Evolutionary conservation across 2,888 invertebrate genomes (phyloP), one percentile per base, ranked within the genome.

Genomic region (Aporophyla nigra): DNA sequence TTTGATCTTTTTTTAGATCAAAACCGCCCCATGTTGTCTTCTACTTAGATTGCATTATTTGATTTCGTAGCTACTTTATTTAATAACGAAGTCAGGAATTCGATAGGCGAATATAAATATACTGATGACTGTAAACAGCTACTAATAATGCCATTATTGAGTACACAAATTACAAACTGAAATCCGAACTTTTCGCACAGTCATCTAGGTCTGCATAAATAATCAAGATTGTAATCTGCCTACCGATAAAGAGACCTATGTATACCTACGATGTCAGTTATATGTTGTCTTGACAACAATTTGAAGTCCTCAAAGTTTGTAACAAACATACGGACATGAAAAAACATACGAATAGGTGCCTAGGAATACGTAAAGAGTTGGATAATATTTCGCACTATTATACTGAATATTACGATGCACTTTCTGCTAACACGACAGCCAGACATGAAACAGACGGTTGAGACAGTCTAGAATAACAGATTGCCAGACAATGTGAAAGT

Each of bases 401-500:
- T 76, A 76, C 51, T 75, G 75, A 79, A 67, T 78, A 80, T 77
- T 72, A 71, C 59, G 65, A 61, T 49, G 68, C 76, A 72, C 59
- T 76, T 84, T 76, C 61, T 65, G 54, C 61, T 77, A 69, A 68
- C 43, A 1, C 33, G 10, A 46, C 68, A 43, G 62, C 71, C 66
- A 82, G 82, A 80, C 78, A 63, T 77, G 75, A 80, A 80, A 58
- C 79, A 81, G 77, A 80, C 85, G 69, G 73, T 67, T 69, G 76
- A 80, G 71, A 88, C 77, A 69, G 59, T 69, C 76, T 78, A 79
- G 69, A 88, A 78, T 76, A 74, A 74, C 75, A 61, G 72, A 80
- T 79, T 76, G 83, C 75, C 72, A 87, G 78, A 87, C 88, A 82
- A 78, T 81, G 84, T 88, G 88, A 87, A 88, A 87, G 87, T 85